These are phyloP conservation scores for Oenanthe oenanthe DNA, from an alignment of 2,113 vertebrate genomes.

Conservation along the genomic window DNA sequence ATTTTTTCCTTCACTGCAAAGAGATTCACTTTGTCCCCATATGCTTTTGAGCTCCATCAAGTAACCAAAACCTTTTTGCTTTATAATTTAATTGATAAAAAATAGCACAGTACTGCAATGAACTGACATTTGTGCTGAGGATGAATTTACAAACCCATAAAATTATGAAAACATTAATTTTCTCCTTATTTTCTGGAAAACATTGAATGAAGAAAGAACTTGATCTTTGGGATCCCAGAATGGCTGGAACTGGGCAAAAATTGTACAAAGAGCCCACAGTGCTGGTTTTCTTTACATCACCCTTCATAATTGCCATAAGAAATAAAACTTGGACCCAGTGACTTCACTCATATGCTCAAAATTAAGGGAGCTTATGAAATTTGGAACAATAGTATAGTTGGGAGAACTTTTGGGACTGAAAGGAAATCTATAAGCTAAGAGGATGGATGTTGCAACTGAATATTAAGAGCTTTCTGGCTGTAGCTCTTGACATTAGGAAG, in stretches of 20 bases:
- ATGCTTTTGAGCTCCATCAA: background rate
- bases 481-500: background rate
- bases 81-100: background rate
- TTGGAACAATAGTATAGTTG: background rate
- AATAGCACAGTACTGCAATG: background rate
- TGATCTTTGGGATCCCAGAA: background rate
- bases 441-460: background rate
- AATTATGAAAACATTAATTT: background rate
- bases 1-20: conserved; percentile 17
- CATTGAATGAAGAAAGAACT: background rate
- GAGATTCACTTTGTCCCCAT: background rate
- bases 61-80: background rate
- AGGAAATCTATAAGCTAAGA: background rate
- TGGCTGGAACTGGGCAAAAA: background rate
- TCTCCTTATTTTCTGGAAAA: background rate
- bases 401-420: background rate
- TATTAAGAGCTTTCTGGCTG: background rate
- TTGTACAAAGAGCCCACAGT: background rate
- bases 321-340: background rate
- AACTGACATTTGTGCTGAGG: background rate
- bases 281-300: background rate
- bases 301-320: background rate
- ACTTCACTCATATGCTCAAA: background rate
- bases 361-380: background rate
- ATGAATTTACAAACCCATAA: background rate